A percentile compares a stretch with the other conserved stretches of the same genome.
Evolutionary conservation across 64 coral and sea anemone species (phyloP).

Genomic region (Actinia tenebrosa): DNA sequence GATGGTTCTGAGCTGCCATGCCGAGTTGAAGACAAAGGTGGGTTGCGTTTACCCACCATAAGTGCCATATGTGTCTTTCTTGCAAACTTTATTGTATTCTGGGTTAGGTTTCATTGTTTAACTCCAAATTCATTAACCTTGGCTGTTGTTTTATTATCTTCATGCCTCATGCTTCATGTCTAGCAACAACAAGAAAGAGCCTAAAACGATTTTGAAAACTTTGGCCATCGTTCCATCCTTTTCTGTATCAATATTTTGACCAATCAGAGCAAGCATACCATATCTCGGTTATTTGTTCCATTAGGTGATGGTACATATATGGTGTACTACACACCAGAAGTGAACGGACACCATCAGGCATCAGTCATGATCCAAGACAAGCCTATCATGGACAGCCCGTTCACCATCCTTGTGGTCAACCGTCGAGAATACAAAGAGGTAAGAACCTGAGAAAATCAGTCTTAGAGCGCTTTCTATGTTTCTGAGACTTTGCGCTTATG

Average conservation of each 20-base stretch:
- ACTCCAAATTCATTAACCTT: no score
- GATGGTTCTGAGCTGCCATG: conserved; percentile 61
- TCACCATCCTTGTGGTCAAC: conserved; percentile 89
- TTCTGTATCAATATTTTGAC: no score
- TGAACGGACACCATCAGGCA: conserved; percentile 84
- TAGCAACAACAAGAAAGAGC: no score
- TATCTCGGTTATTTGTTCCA: neutral
- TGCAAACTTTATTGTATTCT: no score
- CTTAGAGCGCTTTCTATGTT: neutral
- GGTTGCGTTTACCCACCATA: neutral
- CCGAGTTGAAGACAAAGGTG: conserved; percentile 85
- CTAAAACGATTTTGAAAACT: no score
- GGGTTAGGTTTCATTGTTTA: no score
- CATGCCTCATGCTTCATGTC: no score
- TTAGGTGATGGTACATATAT: conserved; percentile 88
- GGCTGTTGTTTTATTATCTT: no score
- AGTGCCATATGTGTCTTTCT: no score
- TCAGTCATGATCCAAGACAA: conserved; percentile 89
- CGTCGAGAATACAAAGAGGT: conserved; percentile 94
- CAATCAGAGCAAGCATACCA: no score
- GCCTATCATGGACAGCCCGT: conserved; percentile 96
- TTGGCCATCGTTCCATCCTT: no score
- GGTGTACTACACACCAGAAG: conserved; percentile 82
- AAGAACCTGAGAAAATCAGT: neutral
- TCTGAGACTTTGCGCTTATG: neutral